phyloP scores from a whole-genome alignment of 2,113 vertebrate species.

The Paracanthobrama guichenoti region DNA sequence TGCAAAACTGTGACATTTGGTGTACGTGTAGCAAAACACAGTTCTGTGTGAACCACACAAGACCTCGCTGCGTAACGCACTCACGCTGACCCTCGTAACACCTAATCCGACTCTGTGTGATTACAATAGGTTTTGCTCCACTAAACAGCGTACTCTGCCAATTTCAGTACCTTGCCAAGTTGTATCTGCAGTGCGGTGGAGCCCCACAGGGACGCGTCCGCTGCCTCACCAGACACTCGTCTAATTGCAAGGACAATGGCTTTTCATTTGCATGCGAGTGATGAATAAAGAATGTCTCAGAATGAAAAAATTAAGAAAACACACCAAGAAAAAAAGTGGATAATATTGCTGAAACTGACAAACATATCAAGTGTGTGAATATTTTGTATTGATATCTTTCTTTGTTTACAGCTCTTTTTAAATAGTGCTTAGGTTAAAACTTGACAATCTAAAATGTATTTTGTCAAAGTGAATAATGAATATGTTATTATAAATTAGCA shows the following conservation, averaged over 20 bases:
- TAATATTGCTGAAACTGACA: constrained; percentile 2
- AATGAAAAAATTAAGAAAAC: neutral
- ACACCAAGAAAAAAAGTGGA: neutral
- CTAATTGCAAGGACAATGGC: neutral
- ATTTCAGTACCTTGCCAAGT: constrained; percentile 45
- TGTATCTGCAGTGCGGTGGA: neutral
- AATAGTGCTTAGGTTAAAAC: neutral
- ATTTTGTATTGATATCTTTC: neutral
- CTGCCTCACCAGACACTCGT: neutral
- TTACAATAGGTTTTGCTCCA: constrained; percentile 67
- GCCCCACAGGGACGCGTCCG: neutral
- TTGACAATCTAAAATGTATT: neutral
- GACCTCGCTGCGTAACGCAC: neutral
- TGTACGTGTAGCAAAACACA: neutral
- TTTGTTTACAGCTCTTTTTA: neutral
- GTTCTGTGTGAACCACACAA: neutral
- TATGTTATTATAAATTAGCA: neutral
- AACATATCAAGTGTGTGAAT: neutral
- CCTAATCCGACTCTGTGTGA: constrained; percentile 26
- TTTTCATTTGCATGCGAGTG: constrained; percentile 2
- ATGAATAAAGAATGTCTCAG: neutral
- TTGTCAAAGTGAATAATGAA: neutral
- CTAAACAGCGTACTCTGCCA: constrained; percentile 61
- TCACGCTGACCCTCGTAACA: neutral
- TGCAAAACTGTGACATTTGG: constrained; percentile 10